Evolutionary conservation across 2,888 invertebrate genomes (phyloP).

Genomic region (Hypercompe scribonia): DNA sequence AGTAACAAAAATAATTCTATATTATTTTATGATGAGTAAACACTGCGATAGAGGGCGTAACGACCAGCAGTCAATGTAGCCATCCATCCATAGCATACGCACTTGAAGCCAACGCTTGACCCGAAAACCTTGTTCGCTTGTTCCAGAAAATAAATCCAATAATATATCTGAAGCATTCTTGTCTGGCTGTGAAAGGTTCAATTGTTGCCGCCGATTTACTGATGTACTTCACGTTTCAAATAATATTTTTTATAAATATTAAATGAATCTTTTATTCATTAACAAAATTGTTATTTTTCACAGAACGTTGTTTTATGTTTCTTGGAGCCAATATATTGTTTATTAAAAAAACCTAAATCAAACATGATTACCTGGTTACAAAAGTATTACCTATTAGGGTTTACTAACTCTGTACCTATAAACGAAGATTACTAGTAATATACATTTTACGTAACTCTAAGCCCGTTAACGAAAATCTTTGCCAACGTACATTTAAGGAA

Average conservation of each 20-base stretch:
- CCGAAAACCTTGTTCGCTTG: slow-evolving; percentile 67
- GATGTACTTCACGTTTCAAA: slow-evolving; percentile 31
- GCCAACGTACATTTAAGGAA: neutral
- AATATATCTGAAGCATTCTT: slow-evolving; percentile 59
- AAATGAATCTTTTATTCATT: neutral
- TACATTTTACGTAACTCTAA: too few relatives aligned
- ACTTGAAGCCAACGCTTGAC: slow-evolving; percentile 65
- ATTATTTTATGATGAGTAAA: slow-evolving; percentile 53
- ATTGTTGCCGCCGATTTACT: slow-evolving; percentile 51
- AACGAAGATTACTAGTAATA: too few relatives aligned
- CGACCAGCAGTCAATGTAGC: slow-evolving; percentile 21
- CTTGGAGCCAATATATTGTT: too few relatives aligned
- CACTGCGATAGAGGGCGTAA: slow-evolving; percentile 32
- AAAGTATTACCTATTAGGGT: too few relatives aligned
- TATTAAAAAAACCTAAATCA: too few relatives aligned
- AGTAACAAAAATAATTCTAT: slow-evolving; percentile 29
- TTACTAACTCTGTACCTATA: too few relatives aligned
- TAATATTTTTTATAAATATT: slow-evolving; percentile 1
- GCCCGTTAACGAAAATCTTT: too few relatives aligned
- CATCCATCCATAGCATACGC: slow-evolving; percentile 44
- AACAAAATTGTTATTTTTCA: neutral
- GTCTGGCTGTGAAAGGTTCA: slow-evolving; percentile 51
- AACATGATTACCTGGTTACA: too few relatives aligned
- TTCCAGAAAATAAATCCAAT: slow-evolving; percentile 62
- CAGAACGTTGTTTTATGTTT: neutral